Evolutionary conservation across 2,797 vertebrate species (phyloP).

Genomic region (Geotrypetes seraphini): DNA sequence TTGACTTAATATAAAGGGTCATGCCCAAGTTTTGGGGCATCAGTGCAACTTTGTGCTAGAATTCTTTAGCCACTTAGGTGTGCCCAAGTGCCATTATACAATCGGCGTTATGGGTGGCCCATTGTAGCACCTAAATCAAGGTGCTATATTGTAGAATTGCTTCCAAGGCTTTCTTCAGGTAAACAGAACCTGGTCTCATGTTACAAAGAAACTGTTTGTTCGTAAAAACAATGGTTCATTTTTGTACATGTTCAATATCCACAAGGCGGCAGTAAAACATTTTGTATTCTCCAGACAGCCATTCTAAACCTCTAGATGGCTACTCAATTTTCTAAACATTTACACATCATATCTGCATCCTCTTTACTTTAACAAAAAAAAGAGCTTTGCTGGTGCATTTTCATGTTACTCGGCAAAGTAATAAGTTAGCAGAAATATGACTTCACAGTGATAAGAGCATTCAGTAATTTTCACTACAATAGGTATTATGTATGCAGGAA

Average conservation of each 20-base stretch:
- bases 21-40: too few species aligned
- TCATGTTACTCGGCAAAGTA: conserved; percentile 46
- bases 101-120: too few species aligned
- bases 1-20: too few species aligned
- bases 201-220: conserved; percentile 9
- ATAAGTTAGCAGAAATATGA: conserved; percentile 49
- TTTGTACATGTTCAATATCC: conserved; percentile 36
- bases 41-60: too few species aligned
- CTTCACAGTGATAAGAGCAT: conserved; percentile 45
- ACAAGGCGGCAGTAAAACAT: conserved; percentile 91
- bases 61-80: too few species aligned
- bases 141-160: too few species aligned
- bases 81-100: too few species aligned
- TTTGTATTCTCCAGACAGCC: conserved; percentile 41
- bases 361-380: conserved; percentile 54
- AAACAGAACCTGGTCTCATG: conserved; percentile 24
- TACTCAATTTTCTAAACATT: conserved; percentile 24
- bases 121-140: too few species aligned
- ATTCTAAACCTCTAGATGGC: neutral
- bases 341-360: conserved; percentile 53
- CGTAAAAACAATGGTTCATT: conserved; percentile 4
- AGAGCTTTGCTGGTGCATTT: conserved; percentile 63
- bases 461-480: conserved; percentile 35
- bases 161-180: too few species aligned
- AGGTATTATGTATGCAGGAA: conserved; percentile 21